Evolutionary conservation across 2,888 invertebrate species (phyloP), one percentile per base, ranked within the genome.

Genomic region (Thereva unica): DNA sequence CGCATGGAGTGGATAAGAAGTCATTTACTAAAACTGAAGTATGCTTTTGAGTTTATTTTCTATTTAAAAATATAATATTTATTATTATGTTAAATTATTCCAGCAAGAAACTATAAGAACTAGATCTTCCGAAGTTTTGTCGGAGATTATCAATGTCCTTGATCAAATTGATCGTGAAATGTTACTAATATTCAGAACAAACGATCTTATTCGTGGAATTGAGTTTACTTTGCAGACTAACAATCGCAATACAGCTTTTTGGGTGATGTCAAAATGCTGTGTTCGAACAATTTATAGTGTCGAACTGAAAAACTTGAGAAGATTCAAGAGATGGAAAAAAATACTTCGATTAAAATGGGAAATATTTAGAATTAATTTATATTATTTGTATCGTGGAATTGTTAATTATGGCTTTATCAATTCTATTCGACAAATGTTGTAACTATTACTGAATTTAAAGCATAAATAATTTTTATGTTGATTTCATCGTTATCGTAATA

Each of bases 91-190:
- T 2, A 23, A 23, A 55, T 12, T 66, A 71, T 83, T 84, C 8
- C 82, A 92, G 89, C 90, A 89, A 83, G 84, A 89, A 65, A 83
- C 87, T 73, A 89, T 97, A 74, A 91, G 92, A 81, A 85, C 85
- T 68, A 90, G 91, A 75, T 84, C 93, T 64, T 90, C 92, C 0
- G 84, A 87, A 70, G 85, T 92, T 65, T 75, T 93, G 67, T 90
- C 92, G n/a, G 87, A 93, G 77, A 92, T 97, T 68, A 89, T 93
- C 0, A 87, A 91, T 72, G 92, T 97, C 57, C 83, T 99, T 49
- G 91, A 93, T 74, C 86, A 86, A 69, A 94, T 99, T 9, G 95
- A 98, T 73, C 84, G 97, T n/a, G 94, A 97, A 79, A 93, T 98
- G 85, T 80, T 99, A 67, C 83, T 99, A 3, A 90, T 99, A 70